Base-by-base conservation (phyloP, 2,888 invertebrate genomes). In the Salpingus planirostris region DNA sequence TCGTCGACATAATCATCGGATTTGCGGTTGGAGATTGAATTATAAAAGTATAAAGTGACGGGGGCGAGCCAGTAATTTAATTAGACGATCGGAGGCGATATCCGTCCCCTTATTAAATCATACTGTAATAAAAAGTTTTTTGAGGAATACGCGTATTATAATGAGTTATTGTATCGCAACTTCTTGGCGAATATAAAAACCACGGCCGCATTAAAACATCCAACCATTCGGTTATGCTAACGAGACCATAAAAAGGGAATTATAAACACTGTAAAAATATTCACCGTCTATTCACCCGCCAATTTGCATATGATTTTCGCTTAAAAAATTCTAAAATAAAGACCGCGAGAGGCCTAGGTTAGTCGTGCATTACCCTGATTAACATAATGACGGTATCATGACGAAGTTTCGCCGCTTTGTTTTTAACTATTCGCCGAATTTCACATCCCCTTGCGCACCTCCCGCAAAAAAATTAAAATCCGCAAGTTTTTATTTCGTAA, bases 191-290 rank as follows among this genome's bases (percentile, higher is more conserved):
- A 43, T 49, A 44, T 46, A 55, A 50, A 50, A 53, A 50, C 50
- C 44, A 13, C 21, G 29, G 45, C 46, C 48, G 44, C 47, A 45
- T 47, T 49, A 47, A 47, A 47, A 46, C 46, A 49, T 59, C 57
- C 61, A 47, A 47, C 44, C 46, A 49, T 59, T 57, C 61, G 55
- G 55, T 58, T 60, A 63, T 63, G 62, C 57, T 60, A 63, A 64
- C 62, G 41, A 55, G 53, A 43, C 52, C 53, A 57, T 62, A 62
- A 62, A 62, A 62, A 61, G 55, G 56, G 55, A 62, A 63, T 63
- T 62, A 63, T 62, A 62, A 63, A 64, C 63, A 62, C 60, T 60
- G 62, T 59, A 57, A 62, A 63, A 64, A 64, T 64, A 63, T 63
- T 62, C 63, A 59, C 59, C 60, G 59, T 54, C 59, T 56, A 60